Conservation (phyloP, 2,888 invertebrate genomes). For the Cistogaster globosa region DNA sequence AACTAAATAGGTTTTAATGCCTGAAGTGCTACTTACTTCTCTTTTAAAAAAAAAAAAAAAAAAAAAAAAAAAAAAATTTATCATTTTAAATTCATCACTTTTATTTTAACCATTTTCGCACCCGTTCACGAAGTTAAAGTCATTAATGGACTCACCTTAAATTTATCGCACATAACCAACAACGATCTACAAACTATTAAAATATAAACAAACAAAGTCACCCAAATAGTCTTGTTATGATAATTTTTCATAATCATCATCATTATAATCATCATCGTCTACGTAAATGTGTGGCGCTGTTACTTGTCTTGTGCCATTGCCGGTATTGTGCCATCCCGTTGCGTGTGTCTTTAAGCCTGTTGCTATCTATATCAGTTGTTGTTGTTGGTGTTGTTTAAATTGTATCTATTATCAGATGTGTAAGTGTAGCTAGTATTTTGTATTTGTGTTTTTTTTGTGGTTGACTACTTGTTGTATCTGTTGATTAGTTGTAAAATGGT, state of each 20-base stretch:
- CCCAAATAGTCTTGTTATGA: slow-evolving; percentile 51
- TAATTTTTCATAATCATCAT: slow-evolving; percentile 62
- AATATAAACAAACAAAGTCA: slow-evolving; percentile 36
- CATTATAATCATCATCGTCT: slow-evolving; percentile 7
- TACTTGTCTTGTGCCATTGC: slow-evolving; percentile 22
- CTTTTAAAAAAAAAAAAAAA: too few relatives aligned
- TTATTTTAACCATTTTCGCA: too few relatives aligned
- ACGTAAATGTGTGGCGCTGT: slow-evolving; percentile 42
- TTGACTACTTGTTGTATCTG: slow-evolving; percentile 63
- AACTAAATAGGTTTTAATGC: too few relatives aligned
- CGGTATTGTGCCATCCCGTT: slow-evolving; percentile 33
- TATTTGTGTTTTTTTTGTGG: slow-evolving; percentile 38
- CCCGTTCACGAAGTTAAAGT: background rate
- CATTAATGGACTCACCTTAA: background rate
- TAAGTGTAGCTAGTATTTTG: slow-evolving; percentile 32
- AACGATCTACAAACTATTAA: background rate
- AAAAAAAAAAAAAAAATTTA: too few relatives aligned
- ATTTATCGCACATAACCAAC: slow-evolving; percentile 8
- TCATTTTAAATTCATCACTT: too few relatives aligned
- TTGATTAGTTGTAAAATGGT: slow-evolving; percentile 72
- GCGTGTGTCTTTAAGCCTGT: slow-evolving; percentile 51
- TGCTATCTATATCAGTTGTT: slow-evolving; percentile 24
- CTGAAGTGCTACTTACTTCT: too few relatives aligned
- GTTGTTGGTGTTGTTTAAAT: slow-evolving; percentile 16
- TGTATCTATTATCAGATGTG: slow-evolving; percentile 31